phyloP scores from a whole-genome alignment of 2,888 invertebrate genomes.

The Drosophila vallismaia region DNA sequence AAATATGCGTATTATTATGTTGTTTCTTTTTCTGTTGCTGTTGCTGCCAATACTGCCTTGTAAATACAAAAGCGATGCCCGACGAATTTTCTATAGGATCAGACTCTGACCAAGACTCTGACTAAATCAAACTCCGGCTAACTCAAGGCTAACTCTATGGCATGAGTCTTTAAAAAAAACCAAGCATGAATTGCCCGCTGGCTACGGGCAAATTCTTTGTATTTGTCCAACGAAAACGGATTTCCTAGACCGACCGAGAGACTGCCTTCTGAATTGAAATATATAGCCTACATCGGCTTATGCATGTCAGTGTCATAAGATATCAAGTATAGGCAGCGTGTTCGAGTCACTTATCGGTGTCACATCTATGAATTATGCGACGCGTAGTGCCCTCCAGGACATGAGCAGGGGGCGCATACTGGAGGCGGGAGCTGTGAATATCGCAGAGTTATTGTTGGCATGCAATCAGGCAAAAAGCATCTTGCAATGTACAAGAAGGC shows the following conservation, averaged over 20 bases:
- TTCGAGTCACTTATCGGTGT: slow-evolving; percentile 50
- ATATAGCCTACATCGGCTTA: slow-evolving; percentile 6
- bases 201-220: slow-evolving; percentile 3
- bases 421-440: slow-evolving; percentile 33
- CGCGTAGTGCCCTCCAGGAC: slow-evolving; percentile 28
- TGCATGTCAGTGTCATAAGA: slow-evolving; percentile 31
- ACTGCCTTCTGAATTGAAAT: slow-evolving; percentile 6
- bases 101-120: slow-evolving; percentile 6
- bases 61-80: slow-evolving; percentile 2
- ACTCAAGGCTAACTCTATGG: slow-evolving; percentile 29
- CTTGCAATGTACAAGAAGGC: slow-evolving; percentile 57
- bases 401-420: not conserved
- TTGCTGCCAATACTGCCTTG: slow-evolving; percentile 19
- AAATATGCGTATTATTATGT: slow-evolving; percentile 43
- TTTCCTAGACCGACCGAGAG: not conserved
- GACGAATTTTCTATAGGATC: slow-evolving; percentile 26
- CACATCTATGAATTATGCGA: slow-evolving; percentile 55
- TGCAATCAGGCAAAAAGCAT: slow-evolving; percentile 64
- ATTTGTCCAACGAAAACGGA: not conserved
- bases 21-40: slow-evolving; percentile 11
- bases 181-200: not conserved
- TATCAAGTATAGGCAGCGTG: slow-evolving; percentile 20
- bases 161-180: slow-evolving; percentile 6
- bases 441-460: slow-evolving; percentile 59
- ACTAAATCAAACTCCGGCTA: not conserved